Evolutionary conservation across 1,140 invertebrate genomes (phyloP).

Genomic region (Temnothorax nylanderi): DNA sequence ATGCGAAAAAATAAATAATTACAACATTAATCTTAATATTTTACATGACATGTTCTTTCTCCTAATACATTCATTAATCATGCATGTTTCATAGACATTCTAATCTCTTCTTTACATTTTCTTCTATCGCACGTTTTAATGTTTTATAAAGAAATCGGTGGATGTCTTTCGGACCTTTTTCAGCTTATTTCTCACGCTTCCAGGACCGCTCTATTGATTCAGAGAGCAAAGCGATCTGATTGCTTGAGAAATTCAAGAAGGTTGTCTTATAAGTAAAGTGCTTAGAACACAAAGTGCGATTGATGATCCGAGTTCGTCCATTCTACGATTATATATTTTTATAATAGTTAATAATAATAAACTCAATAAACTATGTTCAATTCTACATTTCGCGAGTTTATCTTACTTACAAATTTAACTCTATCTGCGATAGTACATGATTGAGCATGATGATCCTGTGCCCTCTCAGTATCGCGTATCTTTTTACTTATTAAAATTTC

Average conservation of each 20-base stretch:
- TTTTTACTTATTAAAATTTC: neutral
- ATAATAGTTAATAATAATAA: neutral
- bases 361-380: neutral
- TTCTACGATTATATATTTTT: neutral
- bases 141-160: conserved; percentile 22
- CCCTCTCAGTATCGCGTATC: neutral
- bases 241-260: conserved; percentile 31
- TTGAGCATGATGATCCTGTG: neutral
- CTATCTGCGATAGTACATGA: neutral
- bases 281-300: conserved; percentile 20
- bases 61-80: conserved; percentile 2
- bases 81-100: conserved; percentile 20
- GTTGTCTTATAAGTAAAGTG: neutral
- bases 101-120: conserved; percentile 17
- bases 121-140: conserved; percentile 36
- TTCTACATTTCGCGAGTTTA: neutral
- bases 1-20: neutral
- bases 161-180: conserved; percentile 40
- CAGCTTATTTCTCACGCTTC: conserved; percentile 53
- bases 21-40: neutral
- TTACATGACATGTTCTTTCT: neutral
- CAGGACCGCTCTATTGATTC: conserved; percentile 63
- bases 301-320: neutral
- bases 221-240: conserved; percentile 64
- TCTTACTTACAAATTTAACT: neutral